Conservation (phyloP, 2,797 vertebrate species). For the Bovichtus diacanthus region DNA sequence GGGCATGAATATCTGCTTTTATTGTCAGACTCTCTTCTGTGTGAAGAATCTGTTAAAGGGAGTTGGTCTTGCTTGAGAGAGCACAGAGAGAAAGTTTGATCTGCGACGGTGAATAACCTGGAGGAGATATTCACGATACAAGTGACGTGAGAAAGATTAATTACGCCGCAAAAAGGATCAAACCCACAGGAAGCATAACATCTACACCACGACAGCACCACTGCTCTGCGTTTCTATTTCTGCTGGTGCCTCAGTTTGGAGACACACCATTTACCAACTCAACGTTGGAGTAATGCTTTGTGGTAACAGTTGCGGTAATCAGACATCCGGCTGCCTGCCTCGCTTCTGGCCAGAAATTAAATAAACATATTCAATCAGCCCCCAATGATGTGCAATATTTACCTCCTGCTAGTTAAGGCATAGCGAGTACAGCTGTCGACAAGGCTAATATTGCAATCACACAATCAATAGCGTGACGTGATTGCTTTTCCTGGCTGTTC, state of each 20-base stretch:
- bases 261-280: conserved; percentile 12
- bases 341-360: conserved; percentile 50
- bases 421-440: conserved; percentile 57
- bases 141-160: conserved; percentile 61
- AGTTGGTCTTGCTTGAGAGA: conserved; percentile 69
- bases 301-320: conserved; percentile 50
- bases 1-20: conserved; percentile 76
- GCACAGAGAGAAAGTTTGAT: conserved; percentile 66
- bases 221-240: conserved; percentile 43
- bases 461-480: conserved; percentile 57
- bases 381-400: conserved; percentile 59
- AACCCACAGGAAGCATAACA: conserved; percentile 35
- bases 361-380: conserved; percentile 73
- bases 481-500: conserved; percentile 51
- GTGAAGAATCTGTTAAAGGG: conserved; percentile 70
- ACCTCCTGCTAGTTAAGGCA: conserved; percentile 64
- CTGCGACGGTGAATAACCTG: conserved; percentile 63
- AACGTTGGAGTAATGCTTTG: conserved; percentile 12
- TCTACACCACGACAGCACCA: conserved; percentile 15
- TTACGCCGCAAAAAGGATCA: conserved; percentile 45
- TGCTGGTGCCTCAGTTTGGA: conserved; percentile 20
- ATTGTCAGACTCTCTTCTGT: conserved; percentile 69
- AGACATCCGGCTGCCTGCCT: conserved; percentile 44
- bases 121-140: conserved; percentile 44
- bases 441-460: conserved; percentile 62